Evolutionary conservation across 1,140 invertebrate species (phyloP).

Genomic region (Ylistrum balloti): DNA sequence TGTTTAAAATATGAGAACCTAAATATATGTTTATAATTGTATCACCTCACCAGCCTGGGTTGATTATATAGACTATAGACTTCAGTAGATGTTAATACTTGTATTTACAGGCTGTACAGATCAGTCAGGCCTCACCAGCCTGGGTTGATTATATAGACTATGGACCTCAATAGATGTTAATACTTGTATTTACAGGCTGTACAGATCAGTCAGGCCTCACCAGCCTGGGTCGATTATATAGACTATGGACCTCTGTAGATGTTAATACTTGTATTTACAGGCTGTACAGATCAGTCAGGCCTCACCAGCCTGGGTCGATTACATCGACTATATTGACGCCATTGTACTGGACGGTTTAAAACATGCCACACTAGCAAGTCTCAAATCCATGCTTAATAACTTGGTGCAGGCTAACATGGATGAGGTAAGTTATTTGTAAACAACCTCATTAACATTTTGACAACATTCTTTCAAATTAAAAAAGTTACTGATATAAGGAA

Average conservation of each 20-base stretch:
- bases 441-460: background rate
- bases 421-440: conserved; percentile 62
- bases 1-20: background rate
- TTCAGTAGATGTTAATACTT: background rate
- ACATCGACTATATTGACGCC: conserved; percentile 92
- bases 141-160: background rate
- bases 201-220: conserved; percentile 84
- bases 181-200: conserved; percentile 63
- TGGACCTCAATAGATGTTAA: background rate
- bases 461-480: too few relatives aligned
- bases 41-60: conserved; percentile 83
- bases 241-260: background rate
- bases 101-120: conserved; percentile 71
- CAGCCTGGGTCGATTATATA: background rate
- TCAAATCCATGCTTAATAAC: conserved; percentile 80
- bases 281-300: conserved; percentile 83
- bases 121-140: conserved; percentile 83
- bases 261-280: conserved; percentile 62
- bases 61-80: background rate
- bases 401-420: conserved; percentile 77
- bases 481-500: too few relatives aligned
- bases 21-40: conserved; percentile 71
- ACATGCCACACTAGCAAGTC: conserved; percentile 78
- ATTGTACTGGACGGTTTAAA: conserved; percentile 90
- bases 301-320: conserved; percentile 90